These are phyloP conservation scores for Anser brachyrhynchus DNA, from an alignment of 2,113 vertebrate species.

Conservation along the genomic window DNA sequence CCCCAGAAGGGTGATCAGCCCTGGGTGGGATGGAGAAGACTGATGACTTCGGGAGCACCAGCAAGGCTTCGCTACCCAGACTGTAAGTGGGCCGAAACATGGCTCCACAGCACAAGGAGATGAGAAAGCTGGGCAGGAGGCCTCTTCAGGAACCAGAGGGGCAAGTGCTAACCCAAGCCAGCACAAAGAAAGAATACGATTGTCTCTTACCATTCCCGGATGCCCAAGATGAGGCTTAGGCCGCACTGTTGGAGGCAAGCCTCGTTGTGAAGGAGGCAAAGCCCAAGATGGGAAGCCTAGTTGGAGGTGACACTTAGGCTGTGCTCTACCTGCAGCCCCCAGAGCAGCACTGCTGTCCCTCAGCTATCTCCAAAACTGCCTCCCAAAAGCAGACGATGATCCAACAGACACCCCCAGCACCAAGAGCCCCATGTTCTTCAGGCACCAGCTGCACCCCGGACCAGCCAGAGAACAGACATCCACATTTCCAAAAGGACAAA, in stretches of 20 bases:
- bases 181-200: background rate
- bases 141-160: no score
- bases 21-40: background rate
- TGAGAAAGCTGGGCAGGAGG: no score
- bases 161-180: background rate
- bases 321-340: no score
- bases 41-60: background rate
- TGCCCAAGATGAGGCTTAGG: background rate
- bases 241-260: background rate
- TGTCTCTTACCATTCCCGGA: background rate
- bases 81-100: background rate
- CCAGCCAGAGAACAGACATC: background rate
- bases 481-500: background rate
- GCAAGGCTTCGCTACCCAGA: background rate
- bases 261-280: no score
- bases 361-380: no score
- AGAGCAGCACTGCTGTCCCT: no score
- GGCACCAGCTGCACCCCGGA: background rate
- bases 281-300: no score
- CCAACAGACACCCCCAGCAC: no score
- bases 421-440: background rate
- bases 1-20: background rate
- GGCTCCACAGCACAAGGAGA: background rate
- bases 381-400: no score
- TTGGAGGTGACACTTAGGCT: no score